phyloP scores from a whole-genome alignment of 2,888 invertebrate species.

The Tipula lateralis region DNA sequence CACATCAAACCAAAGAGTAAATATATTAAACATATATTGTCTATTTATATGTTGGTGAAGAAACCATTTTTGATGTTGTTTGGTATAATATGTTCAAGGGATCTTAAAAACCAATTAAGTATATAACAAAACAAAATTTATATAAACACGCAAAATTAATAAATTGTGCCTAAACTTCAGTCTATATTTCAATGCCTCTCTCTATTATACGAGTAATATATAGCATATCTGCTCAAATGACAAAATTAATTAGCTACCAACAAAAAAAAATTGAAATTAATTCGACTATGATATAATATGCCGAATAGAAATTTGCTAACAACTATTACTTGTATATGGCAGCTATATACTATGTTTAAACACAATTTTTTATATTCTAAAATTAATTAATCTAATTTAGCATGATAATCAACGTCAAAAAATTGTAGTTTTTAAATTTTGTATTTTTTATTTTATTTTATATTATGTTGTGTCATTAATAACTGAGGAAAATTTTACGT shows the following conservation, averaged over 20 bases:
- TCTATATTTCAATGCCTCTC: neutral
- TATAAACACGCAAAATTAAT: slow-evolving; percentile 2
- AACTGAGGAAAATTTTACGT: neutral
- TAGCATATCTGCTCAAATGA: neutral
- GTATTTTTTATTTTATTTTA: neutral
- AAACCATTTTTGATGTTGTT: neutral
- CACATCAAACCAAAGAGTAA: neutral
- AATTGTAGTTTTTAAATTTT: neutral
- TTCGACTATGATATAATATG: slow-evolving; percentile 19
- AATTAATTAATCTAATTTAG: slow-evolving; percentile 19
- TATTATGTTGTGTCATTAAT: neutral
- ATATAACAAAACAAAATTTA: neutral
- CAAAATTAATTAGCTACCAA: neutral
- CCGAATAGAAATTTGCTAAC: slow-evolving; percentile 13
- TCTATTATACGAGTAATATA: neutral
- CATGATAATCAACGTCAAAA: slow-evolving; percentile 19
- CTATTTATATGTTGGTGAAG: neutral
- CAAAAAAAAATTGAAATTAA: slow-evolving; percentile 7
- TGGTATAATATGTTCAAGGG: neutral
- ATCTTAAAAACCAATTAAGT: neutral
- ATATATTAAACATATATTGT: neutral
- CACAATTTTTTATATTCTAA: neutral
- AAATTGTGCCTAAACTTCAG: neutral
- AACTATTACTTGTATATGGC: neutral
- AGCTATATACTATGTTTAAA: neutral